Percentiles rank a stretch among this genome's conserved stretches.
These are phyloP conservation scores for Ramphastos sulfuratus DNA, from an alignment of 2,113 vertebrate genomes.

Conservation along the genomic window DNA sequence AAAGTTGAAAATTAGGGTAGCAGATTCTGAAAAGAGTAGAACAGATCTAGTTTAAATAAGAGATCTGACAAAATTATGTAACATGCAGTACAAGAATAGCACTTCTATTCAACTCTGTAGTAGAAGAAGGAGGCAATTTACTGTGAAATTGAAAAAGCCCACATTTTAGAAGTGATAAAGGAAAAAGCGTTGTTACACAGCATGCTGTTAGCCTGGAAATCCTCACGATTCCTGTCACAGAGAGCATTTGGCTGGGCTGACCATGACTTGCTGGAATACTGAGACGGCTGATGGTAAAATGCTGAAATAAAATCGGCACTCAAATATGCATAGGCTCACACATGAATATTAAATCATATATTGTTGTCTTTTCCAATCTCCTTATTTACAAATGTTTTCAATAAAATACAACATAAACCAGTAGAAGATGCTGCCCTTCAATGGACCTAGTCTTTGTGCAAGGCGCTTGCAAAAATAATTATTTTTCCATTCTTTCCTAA, in stretches of 20 bases:
- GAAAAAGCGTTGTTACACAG: background rate
- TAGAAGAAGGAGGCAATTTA: background rate
- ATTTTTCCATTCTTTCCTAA: background rate
- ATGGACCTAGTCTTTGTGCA: background rate
- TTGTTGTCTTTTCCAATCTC: background rate
- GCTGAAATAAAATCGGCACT: background rate
- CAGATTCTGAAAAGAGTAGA: background rate
- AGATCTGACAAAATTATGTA: conserved; percentile 29
- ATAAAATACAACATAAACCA: background rate
- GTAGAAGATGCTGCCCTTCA: background rate
- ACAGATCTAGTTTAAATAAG: background rate
- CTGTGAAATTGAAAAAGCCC: background rate
- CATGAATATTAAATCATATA: background rate
- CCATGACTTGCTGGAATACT: background rate
- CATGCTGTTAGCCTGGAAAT: background rate
- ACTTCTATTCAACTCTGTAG: background rate
- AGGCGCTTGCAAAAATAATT: background rate
- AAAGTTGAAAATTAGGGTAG: background rate
- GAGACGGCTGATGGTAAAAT: background rate
- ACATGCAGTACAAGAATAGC: background rate
- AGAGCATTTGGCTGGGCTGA: background rate
- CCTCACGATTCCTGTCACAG: background rate
- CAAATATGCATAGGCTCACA: background rate
- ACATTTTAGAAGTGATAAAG: background rate
- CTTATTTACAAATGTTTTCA: background rate